A percentile compares a stretch with the other conserved stretches of the same genome.
phyloP scores from a whole-genome alignment of 2,797 vertebrate genomes.

The Balearica regulorum region DNA sequence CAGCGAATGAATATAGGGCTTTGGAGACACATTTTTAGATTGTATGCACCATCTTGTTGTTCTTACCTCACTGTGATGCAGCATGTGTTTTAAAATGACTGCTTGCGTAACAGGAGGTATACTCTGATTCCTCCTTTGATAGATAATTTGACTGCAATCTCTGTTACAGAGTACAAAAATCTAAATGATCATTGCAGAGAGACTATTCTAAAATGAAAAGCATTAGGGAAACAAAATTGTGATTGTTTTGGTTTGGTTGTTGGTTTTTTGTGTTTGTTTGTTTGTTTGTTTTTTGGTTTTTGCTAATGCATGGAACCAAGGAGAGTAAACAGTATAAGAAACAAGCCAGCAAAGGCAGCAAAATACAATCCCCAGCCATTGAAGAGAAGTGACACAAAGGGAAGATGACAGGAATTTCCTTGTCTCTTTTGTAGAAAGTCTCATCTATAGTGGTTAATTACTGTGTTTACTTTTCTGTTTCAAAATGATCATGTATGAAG shows the following conservation, averaged over 20 bases:
- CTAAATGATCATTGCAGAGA: background rate
- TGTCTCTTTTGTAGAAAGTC: background rate
- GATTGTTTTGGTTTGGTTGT: background rate
- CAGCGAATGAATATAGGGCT: background rate
- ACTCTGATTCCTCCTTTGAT: constrained; percentile 22
- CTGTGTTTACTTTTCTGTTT: background rate
- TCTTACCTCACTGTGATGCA: constrained; percentile 19
- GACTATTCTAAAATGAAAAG: background rate
- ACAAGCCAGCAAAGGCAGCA: background rate
- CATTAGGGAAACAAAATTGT: background rate
- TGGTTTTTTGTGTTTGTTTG: background rate
- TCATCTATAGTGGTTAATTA: background rate
- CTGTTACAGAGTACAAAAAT: constrained; percentile 22
- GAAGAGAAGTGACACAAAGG: background rate
- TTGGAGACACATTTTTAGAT: background rate
- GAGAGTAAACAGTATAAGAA: background rate
- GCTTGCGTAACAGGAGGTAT: background rate
- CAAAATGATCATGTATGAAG: background rate
- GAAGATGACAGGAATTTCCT: background rate
- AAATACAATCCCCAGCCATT: background rate
- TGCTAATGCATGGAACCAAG: background rate
- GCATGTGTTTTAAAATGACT: constrained; percentile 40
- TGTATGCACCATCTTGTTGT: rapidly evolving
- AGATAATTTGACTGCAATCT: constrained; percentile 35
- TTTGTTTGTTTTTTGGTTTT: background rate